Percentiles rank a stretch among this genome's conserved stretches.
Evolutionary conservation across 2,797 vertebrate species (phyloP).

Genomic region (Sebastes hopkinsi): DNA sequence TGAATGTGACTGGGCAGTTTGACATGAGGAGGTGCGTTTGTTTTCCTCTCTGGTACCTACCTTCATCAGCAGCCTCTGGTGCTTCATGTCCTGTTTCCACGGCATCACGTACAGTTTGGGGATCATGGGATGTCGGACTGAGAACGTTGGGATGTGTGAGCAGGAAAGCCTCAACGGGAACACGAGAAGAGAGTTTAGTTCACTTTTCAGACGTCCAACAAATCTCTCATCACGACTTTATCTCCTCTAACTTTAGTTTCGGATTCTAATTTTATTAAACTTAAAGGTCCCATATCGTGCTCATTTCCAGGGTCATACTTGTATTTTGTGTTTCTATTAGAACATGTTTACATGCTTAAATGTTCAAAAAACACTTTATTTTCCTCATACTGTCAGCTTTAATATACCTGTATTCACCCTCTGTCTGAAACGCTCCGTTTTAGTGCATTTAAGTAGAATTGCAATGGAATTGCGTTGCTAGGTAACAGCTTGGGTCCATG

Average conservation of each 20-base stretch:
- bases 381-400: accelerated
- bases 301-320: too few species aligned
- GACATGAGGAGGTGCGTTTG: neutral
- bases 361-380: too few species aligned
- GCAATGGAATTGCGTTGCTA: too few species aligned
- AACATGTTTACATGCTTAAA: too few species aligned
- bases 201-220: neutral
- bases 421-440: too few species aligned
- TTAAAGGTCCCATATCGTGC: too few species aligned
- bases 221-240: neutral
- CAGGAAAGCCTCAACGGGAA: slow-evolving; percentile 9
- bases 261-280: neutral
- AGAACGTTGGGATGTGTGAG: slow-evolving; percentile 63
- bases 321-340: too few species aligned
- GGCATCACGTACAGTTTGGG: slow-evolving; percentile 77
- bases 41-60: slow-evolving; percentile 33
- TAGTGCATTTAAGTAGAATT: too few species aligned
- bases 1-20: neutral
- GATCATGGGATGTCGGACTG: slow-evolving; percentile 71
- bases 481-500: too few species aligned
- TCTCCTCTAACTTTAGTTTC: neutral
- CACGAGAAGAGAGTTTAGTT: neutral
- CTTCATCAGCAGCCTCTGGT: slow-evolving; percentile 71
- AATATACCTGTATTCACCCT: too few species aligned
- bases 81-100: slow-evolving; percentile 81